phyloP scores from a whole-genome alignment of 2,113 vertebrate species.

The Pavo muticus region DNA sequence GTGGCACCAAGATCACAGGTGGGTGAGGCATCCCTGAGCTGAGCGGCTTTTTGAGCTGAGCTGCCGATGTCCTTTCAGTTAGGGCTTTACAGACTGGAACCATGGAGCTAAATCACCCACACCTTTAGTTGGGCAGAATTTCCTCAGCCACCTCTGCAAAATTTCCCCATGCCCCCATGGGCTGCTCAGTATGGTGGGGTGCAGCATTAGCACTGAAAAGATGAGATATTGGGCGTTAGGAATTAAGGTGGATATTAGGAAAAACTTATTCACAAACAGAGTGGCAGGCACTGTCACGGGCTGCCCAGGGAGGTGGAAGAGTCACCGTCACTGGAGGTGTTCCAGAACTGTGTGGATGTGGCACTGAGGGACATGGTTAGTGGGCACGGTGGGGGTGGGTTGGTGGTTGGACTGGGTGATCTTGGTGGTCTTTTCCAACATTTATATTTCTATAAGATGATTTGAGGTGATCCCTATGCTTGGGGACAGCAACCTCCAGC shows the following conservation, averaged over 20 bases:
- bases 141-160: slow-evolving; percentile 51
- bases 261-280: too few relatives aligned
- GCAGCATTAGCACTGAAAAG: rapidly evolving
- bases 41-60: neutral
- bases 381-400: too few relatives aligned
- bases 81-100: neutral
- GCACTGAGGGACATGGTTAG: too few relatives aligned
- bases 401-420: too few relatives aligned
- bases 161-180: neutral
- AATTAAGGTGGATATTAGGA: too few relatives aligned
- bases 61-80: slow-evolving; percentile 18
- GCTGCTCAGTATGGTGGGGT: rapidly evolving
- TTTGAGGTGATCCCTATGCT: neutral
- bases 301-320: too few relatives aligned
- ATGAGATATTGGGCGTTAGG: rapidly evolving
- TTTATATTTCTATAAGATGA: neutral
- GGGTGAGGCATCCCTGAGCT: neutral
- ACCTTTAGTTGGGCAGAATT: slow-evolving; percentile 54
- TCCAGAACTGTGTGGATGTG: too few relatives aligned
- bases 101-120: slow-evolving; percentile 30
- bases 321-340: too few relatives aligned
- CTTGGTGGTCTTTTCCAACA: too few relatives aligned
- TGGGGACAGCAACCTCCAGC: neutral
- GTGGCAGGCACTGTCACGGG: too few relatives aligned
- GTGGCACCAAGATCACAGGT: neutral